Conservation (phyloP, 2,113 vertebrate genomes). For the Felis chaus region DNA sequence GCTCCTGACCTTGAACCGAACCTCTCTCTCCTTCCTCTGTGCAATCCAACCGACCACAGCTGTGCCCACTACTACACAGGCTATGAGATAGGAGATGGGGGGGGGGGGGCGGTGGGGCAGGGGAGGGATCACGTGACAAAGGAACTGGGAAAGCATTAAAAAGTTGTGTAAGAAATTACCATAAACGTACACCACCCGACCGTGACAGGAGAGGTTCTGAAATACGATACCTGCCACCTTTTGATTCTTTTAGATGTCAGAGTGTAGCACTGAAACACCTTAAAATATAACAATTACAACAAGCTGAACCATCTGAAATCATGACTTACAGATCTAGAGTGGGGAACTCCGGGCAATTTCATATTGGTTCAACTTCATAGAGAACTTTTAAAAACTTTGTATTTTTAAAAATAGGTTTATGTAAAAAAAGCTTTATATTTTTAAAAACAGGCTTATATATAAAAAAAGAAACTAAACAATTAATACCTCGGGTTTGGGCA, state of each 20-base stretch:
- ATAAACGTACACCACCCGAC: neutral
- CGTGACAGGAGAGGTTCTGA: neutral
- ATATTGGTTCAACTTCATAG: neutral
- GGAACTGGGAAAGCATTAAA: neutral
- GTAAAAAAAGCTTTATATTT: neutral
- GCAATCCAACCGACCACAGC: neutral
- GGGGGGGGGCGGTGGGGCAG: no score
- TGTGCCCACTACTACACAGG: neutral
- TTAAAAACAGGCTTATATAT: slow-evolving; percentile 27
- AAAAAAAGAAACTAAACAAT: neutral
- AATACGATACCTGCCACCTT: neutral
- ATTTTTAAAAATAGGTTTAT: slow-evolving; percentile 26
- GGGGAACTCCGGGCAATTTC: neutral
- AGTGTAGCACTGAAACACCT: neutral
- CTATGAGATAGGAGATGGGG: neutral
- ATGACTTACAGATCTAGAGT: neutral
- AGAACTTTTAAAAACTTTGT: neutral
- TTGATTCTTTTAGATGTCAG: neutral
- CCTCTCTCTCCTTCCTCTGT: neutral
- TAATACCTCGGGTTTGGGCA: slow-evolving; percentile 95
- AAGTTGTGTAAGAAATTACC: neutral
- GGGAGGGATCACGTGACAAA: neutral
- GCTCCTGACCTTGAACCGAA: neutral
- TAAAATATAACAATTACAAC: neutral
- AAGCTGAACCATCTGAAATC: neutral